Evolutionary conservation across 2,113 vertebrate species (phyloP).

Genomic region (Sprattus sprattus): DNA sequence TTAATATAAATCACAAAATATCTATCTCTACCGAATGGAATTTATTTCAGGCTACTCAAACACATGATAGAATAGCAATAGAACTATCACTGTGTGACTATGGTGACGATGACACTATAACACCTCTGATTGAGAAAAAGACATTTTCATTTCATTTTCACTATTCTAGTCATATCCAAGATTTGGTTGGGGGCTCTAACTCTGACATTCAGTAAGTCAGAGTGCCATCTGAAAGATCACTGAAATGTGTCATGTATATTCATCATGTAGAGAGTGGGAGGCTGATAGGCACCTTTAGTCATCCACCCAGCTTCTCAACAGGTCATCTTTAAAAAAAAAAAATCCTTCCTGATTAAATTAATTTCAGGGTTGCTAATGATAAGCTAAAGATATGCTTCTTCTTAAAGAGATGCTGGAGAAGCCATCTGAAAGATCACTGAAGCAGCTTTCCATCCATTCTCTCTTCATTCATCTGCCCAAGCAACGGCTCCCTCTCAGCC

Average conservation of each 20-base stretch:
- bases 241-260: too few relatives aligned
- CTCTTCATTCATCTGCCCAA: conserved; percentile 44
- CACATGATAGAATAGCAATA: not conserved
- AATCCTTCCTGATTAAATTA: not conserved
- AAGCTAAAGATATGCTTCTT: too few relatives aligned
- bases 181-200: not conserved
- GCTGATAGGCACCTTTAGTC: not conserved
- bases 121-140: not conserved
- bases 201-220: not conserved
- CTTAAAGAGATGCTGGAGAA: too few relatives aligned
- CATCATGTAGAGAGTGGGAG: too few relatives aligned
- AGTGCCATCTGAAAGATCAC: conserved; percentile 21
- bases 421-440: conserved; percentile 25
- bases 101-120: too few relatives aligned
- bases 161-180: not conserved
- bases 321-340: not conserved
- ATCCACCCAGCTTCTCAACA: not conserved
- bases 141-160: not conserved
- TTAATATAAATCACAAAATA: too few relatives aligned
- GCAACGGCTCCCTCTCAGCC: conserved; percentile 11
- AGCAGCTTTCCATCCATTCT: conserved; percentile 19
- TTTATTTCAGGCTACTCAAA: too few relatives aligned
- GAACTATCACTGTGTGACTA: not conserved
- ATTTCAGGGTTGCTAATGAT: not conserved
- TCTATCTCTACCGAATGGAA: too few relatives aligned